Percentiles rank a stretch among this genome's conserved stretches.
Evolutionary conservation across 2,113 vertebrate species (phyloP).

Genomic region (Lycaon pictus): DNA sequence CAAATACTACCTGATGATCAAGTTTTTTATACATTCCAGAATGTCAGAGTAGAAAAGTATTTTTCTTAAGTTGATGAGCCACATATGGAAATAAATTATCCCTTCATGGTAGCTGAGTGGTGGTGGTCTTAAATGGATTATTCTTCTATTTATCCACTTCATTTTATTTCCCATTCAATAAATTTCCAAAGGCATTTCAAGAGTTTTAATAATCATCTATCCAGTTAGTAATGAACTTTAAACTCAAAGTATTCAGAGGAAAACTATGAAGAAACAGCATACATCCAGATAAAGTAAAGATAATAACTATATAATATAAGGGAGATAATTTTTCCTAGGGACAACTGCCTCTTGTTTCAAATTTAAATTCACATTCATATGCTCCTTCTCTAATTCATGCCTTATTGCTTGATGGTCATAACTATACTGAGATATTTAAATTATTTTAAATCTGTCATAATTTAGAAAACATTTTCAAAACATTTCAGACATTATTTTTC

Average conservation of each 20-base stretch:
- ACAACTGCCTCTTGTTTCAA: not conserved
- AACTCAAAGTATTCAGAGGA: not conserved
- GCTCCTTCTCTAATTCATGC: not conserved
- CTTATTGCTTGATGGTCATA: not conserved
- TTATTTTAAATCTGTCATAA: not conserved
- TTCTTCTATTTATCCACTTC: not conserved
- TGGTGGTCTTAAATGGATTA: not conserved
- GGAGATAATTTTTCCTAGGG: not conserved
- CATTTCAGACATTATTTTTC: not conserved
- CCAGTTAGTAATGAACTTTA: not conserved
- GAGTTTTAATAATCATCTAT: not conserved
- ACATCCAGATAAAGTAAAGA: not conserved
- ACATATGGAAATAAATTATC: not conserved
- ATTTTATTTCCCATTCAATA: not conserved
- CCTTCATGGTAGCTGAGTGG: not conserved
- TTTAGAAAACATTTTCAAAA: conserved; percentile 26
- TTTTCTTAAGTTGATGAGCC: not conserved
- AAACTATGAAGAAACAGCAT: not conserved
- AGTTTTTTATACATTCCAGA: not conserved
- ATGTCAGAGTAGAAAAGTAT: not conserved
- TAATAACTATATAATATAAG: not conserved
- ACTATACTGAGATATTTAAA: not conserved
- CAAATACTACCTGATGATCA: not conserved
- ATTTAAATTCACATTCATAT: not conserved
- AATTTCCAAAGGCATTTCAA: not conserved